A percentile compares a stretch with the other conserved stretches of the same genome.
phyloP scores from a whole-genome alignment of 2,888 invertebrate species.

The Diloba caeruleocephala region DNA sequence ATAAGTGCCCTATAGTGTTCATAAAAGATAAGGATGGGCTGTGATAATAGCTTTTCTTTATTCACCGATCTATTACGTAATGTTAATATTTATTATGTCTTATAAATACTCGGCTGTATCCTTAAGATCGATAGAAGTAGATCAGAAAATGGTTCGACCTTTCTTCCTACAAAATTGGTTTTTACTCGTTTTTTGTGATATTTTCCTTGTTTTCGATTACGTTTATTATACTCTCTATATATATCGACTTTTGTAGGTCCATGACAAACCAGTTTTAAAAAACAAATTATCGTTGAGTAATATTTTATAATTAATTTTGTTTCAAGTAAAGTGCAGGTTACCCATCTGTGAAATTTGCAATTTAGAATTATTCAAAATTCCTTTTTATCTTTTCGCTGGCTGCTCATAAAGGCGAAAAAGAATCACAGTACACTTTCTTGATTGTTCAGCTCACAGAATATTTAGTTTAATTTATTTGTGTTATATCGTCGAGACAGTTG shows the following conservation, averaged over 20 bases:
- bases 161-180: conserved; percentile 14
- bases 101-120: conserved; percentile 9
- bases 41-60: conserved; percentile 7
- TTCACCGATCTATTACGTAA: background rate
- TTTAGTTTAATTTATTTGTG: background rate
- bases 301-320: background rate
- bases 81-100: conserved; percentile 3
- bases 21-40: background rate
- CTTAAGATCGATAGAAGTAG: conserved; percentile 4
- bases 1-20: too few species aligned
- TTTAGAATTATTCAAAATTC: background rate
- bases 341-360: too few species aligned
- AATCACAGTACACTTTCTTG: conserved; percentile 1
- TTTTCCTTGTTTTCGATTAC: conserved; percentile 1
- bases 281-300: background rate
- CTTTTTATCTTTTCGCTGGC: background rate
- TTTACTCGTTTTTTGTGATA: conserved; percentile 2
- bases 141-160: conserved; percentile 17
- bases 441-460: background rate
- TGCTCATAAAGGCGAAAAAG: background rate
- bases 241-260: background rate
- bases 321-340: too few species aligned
- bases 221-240: too few species aligned
- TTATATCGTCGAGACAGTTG: background rate
- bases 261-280: background rate